phyloP scores from a whole-genome alignment of 2,797 vertebrate genomes.

The Heterohyrax brucei region DNA sequence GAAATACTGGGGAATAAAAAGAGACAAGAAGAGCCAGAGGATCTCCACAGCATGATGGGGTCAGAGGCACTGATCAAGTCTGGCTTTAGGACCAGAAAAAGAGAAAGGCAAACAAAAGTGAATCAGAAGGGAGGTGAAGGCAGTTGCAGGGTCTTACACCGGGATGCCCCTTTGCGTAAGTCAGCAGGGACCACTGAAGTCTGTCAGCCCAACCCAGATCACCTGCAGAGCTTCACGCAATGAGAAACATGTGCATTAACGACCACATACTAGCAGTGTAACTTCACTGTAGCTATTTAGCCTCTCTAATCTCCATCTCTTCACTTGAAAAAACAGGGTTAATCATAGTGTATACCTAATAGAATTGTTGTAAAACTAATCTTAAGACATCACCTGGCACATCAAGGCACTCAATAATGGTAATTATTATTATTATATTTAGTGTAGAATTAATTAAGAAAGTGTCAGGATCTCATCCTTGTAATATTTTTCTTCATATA shows the following conservation, averaged over 20 bases:
- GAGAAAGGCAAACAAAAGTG: not conserved
- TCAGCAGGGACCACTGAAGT: not conserved
- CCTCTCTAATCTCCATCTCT: not conserved
- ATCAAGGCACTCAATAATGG: not conserved
- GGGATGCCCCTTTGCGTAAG: not conserved
- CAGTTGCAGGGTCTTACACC: not conserved
- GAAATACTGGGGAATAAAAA: not conserved
- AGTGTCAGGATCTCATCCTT: not conserved
- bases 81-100: constrained; percentile 6
- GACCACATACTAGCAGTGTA: not conserved
- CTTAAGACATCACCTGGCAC: not conserved
- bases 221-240: not conserved
- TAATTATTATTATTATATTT: constrained; percentile 27
- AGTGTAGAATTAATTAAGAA: constrained; percentile 47
- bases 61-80: not conserved
- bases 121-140: not conserved
- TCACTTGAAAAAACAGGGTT: not conserved
- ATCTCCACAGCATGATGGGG: not conserved
- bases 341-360: not conserved
- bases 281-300: not conserved
- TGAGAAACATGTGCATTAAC: not conserved
- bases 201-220: not conserved
- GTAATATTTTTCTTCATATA: not conserved
- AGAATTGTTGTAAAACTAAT: not conserved
- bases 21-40: constrained; percentile 18